phyloP scores from a whole-genome alignment of 1,140 invertebrate genomes.

The Drosophila albomicans region DNA sequence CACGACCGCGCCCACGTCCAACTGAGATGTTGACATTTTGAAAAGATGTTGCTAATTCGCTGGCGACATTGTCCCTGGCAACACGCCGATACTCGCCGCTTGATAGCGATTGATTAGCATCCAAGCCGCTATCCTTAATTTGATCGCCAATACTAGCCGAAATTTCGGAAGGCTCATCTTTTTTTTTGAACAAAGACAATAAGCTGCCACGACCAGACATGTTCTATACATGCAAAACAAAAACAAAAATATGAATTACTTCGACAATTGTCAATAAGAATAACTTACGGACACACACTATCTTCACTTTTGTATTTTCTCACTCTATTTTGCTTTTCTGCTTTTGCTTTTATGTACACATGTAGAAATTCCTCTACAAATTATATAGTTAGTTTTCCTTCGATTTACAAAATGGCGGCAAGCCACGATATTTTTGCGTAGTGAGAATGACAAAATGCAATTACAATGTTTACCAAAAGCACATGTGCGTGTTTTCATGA shows the following conservation, averaged over 20 bases:
- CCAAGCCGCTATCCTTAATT: constrained; percentile 32
- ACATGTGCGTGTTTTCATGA: too few species aligned
- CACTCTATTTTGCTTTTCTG: too few species aligned
- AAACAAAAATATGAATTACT: background rate
- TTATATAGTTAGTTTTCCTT: background rate
- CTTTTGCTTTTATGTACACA: too few species aligned
- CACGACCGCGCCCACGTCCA: constrained; percentile 31
- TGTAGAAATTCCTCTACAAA: background rate
- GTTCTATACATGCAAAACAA: constrained; percentile 11
- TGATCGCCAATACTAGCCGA: constrained; percentile 25
- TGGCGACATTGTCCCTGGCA: constrained; percentile 4
- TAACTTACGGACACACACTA: background rate
- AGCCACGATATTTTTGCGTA: background rate
- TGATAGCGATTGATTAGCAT: constrained; percentile 20
- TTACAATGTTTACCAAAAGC: too few species aligned
- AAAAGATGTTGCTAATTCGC: constrained; percentile 15
- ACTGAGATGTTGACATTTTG: constrained; percentile 26
- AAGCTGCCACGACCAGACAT: constrained; percentile 51
- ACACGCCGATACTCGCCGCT: constrained; percentile 22
- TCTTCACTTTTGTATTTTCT: too few species aligned
- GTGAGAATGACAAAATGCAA: too few species aligned
- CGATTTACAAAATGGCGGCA: too few species aligned
- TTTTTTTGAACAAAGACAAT: constrained; percentile 32
- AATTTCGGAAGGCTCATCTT: constrained; percentile 9
- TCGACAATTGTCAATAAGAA: too few species aligned